These are phyloP conservation scores for Tachina lurida DNA, from an alignment of 2,888 invertebrate genomes.

Conservation along the genomic window DNA sequence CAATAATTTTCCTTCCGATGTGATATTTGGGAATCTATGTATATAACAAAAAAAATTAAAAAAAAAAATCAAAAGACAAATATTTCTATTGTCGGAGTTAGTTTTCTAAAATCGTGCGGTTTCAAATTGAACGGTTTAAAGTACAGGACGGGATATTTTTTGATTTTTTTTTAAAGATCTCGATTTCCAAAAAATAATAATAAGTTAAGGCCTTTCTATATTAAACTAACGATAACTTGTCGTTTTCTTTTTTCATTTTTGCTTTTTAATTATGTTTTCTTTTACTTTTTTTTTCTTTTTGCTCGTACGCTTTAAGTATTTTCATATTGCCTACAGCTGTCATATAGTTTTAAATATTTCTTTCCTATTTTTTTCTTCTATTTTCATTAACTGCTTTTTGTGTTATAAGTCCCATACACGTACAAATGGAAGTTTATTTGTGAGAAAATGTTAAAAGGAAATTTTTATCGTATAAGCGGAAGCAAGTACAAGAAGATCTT, in stretches of 20 bases:
- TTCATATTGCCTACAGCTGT: slow-evolving; percentile 69
- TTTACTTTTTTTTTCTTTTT: slow-evolving; percentile 55
- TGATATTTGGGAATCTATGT: too few species aligned
- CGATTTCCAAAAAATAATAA: too few species aligned
- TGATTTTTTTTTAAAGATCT: too few species aligned
- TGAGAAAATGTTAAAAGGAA: not conserved
- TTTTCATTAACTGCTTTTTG: slow-evolving; percentile 38
- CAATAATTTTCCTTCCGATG: too few species aligned
- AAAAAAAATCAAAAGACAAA: too few species aligned
- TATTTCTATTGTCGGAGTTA: too few species aligned
- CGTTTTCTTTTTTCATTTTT: slow-evolving; percentile 1
- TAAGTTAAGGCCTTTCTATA: too few species aligned
- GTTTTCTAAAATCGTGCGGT: too few species aligned
- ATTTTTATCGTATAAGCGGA: not conserved
- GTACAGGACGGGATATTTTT: too few species aligned
- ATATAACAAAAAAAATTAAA: too few species aligned
- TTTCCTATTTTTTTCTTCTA: slow-evolving; percentile 25
- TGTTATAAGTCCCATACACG: slow-evolving; percentile 1
- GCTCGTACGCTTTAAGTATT: slow-evolving; percentile 50
- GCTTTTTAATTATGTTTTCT: slow-evolving; percentile 68
- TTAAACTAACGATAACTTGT: too few species aligned
- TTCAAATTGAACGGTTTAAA: too few species aligned
- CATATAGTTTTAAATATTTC: slow-evolving; percentile 62
- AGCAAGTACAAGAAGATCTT: slow-evolving; percentile 49
- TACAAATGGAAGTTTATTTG: slow-evolving; percentile 18